Evolutionary conservation across 30 jellyfish, hydroid and myxozoan species (phyloP).

Genomic region (Pelagia noctiluca): DNA sequence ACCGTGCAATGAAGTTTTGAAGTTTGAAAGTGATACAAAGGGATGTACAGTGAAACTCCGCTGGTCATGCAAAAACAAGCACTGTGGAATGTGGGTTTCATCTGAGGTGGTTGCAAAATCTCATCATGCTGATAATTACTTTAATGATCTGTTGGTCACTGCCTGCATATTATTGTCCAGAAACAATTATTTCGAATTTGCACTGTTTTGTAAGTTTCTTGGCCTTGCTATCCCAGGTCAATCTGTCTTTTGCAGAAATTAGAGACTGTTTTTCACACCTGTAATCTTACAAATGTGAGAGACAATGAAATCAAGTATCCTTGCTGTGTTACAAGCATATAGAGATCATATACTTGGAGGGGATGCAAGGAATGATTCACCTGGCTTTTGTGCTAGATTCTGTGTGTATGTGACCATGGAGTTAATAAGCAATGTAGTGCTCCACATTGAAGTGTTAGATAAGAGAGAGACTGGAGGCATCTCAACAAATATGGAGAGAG

Average conservation of each 20-base stretch:
- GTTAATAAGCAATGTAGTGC: too few relatives aligned
- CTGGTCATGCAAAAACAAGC: slow-evolving; percentile 27
- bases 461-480: too few relatives aligned
- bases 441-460: too few relatives aligned
- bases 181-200: slow-evolving; percentile 17
- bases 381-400: too few relatives aligned
- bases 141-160: slow-evolving; percentile 25
- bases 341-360: too few relatives aligned
- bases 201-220: slow-evolving; percentile 15
- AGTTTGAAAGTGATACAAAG: not conserved
- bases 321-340: too few relatives aligned
- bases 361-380: too few relatives aligned
- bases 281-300: too few relatives aligned
- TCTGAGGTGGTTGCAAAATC: slow-evolving; percentile 19
- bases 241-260: not conserved
- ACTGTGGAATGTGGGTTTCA: slow-evolving; percentile 34
- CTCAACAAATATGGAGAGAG: too few relatives aligned
- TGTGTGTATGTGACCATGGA: too few relatives aligned
- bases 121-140: not conserved
- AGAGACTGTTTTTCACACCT: not conserved
- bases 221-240: slow-evolving; percentile 23
- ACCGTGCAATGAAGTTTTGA: not conserved
- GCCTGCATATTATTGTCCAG: slow-evolving; percentile 20
- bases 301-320: too few relatives aligned
- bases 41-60: slow-evolving; percentile 4